Conservation (phyloP, 2,888 invertebrate genomes). For the Synanthedon myopaeformis region DNA sequence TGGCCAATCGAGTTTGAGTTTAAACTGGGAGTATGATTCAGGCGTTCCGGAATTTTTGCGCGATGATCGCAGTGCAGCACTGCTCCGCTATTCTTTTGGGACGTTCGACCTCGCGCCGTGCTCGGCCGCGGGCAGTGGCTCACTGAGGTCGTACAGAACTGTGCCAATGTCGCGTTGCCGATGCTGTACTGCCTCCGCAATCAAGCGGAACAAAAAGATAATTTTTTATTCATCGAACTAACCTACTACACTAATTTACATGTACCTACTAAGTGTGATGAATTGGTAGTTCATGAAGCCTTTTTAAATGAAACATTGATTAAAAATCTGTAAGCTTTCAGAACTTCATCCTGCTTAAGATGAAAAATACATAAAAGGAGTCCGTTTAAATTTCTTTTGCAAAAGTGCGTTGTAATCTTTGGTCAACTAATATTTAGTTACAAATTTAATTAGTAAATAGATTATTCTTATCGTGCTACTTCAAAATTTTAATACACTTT, state of each 20-base stretch:
- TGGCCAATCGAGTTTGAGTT: conserved; percentile 28
- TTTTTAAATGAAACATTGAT: too few species aligned
- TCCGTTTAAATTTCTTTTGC: too few species aligned
- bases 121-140: conserved; percentile 10
- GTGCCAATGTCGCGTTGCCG: conserved; percentile 61
- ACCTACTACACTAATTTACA: not conserved
- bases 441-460: too few species aligned
- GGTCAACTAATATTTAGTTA: too few species aligned
- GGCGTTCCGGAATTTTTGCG: conserved; percentile 56
- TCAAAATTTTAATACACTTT: too few species aligned
- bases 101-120: conserved; percentile 60
- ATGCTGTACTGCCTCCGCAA: conserved; percentile 30
- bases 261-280: too few species aligned
- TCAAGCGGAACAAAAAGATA: conserved; percentile 50
- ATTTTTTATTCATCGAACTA: not conserved
- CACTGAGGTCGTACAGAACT: conserved; percentile 60
- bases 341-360: too few species aligned
- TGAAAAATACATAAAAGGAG: too few species aligned
- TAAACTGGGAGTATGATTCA: conserved; percentile 50
- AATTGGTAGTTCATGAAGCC: too few species aligned
- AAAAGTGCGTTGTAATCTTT: too few species aligned
- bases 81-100: conserved; percentile 46
- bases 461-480: too few species aligned
- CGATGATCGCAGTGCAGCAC: conserved; percentile 17
- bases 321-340: too few species aligned